phyloP scores from a whole-genome alignment of 2,888 invertebrate species.

The Empis stercorea region DNA sequence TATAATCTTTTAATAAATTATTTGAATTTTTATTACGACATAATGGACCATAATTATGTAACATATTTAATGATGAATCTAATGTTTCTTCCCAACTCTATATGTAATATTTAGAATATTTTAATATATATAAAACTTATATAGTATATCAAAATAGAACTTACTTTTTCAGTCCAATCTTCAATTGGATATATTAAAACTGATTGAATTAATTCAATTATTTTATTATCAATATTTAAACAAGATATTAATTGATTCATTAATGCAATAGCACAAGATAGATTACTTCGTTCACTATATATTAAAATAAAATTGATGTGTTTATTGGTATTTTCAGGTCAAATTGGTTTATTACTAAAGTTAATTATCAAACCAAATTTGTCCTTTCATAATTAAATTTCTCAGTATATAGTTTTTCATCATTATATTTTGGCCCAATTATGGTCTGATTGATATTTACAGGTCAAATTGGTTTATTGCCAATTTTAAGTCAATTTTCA shows the following conservation, averaged over 20 bases:
- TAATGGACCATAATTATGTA: slow-evolving; percentile 23
- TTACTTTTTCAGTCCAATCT: slow-evolving; percentile 33
- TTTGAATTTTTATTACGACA: no score
- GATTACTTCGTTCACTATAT: slow-evolving; percentile 25
- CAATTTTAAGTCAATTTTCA: no score
- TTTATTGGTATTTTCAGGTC: no score
- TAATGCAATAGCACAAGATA: slow-evolving; percentile 28
- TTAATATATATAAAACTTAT: no score
- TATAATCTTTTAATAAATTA: no score
- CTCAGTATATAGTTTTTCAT: no score
- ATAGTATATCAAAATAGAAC: background rate
- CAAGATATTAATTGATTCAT: slow-evolving; percentile 26
- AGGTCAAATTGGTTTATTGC: no score
- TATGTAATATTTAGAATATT: background rate
- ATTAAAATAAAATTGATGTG: slow-evolving; percentile 1
- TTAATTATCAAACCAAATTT: no score
- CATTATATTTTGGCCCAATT: no score
- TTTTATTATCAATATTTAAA: slow-evolving; percentile 27
- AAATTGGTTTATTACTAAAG: no score
- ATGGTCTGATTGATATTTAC: no score
- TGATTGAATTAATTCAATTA: slow-evolving; percentile 24
- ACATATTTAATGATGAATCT: slow-evolving; percentile 32
- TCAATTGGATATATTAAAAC: slow-evolving; percentile 27
- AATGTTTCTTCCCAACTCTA: slow-evolving; percentile 36
- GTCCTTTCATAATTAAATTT: no score